phyloP scores from a whole-genome alignment of 1,140 invertebrate species.

The Colletes latitarsis region DNA sequence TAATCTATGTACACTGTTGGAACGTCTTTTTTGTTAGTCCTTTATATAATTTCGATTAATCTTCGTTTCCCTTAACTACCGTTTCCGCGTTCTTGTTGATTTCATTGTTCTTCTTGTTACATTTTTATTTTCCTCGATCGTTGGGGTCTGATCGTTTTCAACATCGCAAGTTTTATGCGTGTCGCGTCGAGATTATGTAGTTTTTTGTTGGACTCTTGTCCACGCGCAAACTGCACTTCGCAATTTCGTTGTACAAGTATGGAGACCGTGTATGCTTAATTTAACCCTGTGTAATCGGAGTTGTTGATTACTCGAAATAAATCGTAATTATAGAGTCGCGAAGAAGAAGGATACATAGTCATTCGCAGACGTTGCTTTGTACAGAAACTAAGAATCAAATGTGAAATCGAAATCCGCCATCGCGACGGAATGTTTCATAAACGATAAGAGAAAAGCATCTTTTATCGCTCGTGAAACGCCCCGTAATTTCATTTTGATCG shows the following conservation, averaged over 20 bases:
- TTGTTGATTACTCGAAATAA: neutral
- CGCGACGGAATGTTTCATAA: too few relatives aligned
- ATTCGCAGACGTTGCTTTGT: too few relatives aligned
- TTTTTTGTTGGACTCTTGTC: neutral
- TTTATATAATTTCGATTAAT: neutral
- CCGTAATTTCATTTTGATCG: too few relatives aligned
- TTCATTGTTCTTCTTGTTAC: neutral
- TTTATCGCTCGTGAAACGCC: too few relatives aligned
- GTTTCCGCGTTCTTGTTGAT: neutral
- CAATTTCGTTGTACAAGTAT: neutral
- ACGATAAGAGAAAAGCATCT: too few relatives aligned
- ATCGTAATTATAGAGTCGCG: neutral
- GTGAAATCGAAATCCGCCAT: too few relatives aligned
- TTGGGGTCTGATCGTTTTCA: neutral
- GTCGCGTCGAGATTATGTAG: neutral
- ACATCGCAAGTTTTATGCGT: too few relatives aligned
- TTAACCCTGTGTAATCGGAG: neutral
- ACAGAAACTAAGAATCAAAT: too few relatives aligned
- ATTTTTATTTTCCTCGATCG: neutral
- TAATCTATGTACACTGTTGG: constrained; percentile 25
- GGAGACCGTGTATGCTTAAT: neutral
- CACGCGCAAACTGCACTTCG: neutral
- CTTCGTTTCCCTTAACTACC: neutral
- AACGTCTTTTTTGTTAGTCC: neutral
- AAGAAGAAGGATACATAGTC: neutral